phyloP scores from a whole-genome alignment of 2,797 vertebrate genomes.

The Acomys russatus region DNA sequence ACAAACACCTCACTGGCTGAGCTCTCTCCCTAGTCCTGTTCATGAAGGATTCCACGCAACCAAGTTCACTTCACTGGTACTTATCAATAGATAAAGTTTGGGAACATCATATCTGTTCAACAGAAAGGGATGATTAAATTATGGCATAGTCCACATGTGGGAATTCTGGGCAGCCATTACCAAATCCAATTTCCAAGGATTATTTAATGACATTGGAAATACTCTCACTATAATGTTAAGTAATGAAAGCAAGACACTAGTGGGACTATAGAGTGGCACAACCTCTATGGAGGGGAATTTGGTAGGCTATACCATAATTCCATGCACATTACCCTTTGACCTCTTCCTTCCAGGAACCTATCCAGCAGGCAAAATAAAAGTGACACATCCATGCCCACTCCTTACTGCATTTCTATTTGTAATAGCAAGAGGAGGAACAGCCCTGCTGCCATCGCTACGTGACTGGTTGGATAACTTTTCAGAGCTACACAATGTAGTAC shows the following conservation, averaged over 20 bases:
- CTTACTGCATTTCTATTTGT: neutral
- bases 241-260: constrained; percentile 59
- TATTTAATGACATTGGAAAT: constrained; percentile 69
- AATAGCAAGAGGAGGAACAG: neutral
- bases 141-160: neutral
- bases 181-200: constrained; percentile 67
- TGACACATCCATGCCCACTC: neutral
- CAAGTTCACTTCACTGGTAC: constrained; percentile 54
- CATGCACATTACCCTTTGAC: constrained; percentile 43
- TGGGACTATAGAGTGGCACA: constrained; percentile 21
- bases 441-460: neutral
- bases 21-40: neutral
- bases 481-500: neutral
- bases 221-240: constrained; percentile 63
- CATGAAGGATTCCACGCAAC: constrained; percentile 24
- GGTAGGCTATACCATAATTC: constrained; percentile 28
- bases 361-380: neutral
- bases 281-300: constrained; percentile 40
- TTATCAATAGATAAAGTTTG: constrained; percentile 39
- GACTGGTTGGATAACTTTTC: neutral
- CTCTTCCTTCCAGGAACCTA: constrained; percentile 52
- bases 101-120: neutral
- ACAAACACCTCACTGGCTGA: neutral
- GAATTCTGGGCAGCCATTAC: constrained; percentile 51
- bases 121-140: constrained; percentile 47